Base-by-base conservation (phyloP, 2,888 invertebrate species). In the Plagodis pulveraria region DNA sequence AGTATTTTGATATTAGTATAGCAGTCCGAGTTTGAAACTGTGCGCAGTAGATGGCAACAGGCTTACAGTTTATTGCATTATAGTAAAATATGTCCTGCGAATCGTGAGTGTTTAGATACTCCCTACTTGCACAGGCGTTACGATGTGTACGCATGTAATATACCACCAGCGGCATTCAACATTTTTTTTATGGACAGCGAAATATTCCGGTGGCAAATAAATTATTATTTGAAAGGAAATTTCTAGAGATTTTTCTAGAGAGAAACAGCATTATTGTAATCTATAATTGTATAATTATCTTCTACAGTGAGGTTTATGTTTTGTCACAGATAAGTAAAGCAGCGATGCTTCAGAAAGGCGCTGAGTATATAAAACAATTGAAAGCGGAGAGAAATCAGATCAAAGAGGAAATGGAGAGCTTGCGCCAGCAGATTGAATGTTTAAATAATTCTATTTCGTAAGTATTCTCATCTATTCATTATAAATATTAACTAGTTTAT, bases 321-420 rank as follows among this genome's bases (percentile, higher is more conserved):
- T 32, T 33, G 60, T 74, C 87, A 45, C 79, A 96, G 95, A 94
- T 98, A 71, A 98, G 97, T 90, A 99, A 99, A 91, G 99, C 99
- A 44, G 98, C 98, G 12, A 98, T 99, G 98, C 91, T 99, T 55
- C 98, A 98, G 83, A 99, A 98, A 84, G 98, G 99, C 59, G 99
- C 98, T 6, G 98, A 99, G 74, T 98, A 98, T 81, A 98, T 99
- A 66, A 96, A 96, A 76, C 97, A 98, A 81, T 89, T 99, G 72
- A 96, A 97, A 74, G 93, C 95, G 34, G 99, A 99, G 83, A 94
- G 98, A 62, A 95, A 95, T 77, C 95, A 96, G 77, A 94, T 98
- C 64, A 97, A 97, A 79, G 97, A 98, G 64, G 98, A 99, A 86
- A 98, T 98, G 94, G 97, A 98, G 71, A 95, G 94, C 65, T 91